phyloP scores from a whole-genome alignment of 2,113 vertebrate species.

The Bothrops jararaca region DNA sequence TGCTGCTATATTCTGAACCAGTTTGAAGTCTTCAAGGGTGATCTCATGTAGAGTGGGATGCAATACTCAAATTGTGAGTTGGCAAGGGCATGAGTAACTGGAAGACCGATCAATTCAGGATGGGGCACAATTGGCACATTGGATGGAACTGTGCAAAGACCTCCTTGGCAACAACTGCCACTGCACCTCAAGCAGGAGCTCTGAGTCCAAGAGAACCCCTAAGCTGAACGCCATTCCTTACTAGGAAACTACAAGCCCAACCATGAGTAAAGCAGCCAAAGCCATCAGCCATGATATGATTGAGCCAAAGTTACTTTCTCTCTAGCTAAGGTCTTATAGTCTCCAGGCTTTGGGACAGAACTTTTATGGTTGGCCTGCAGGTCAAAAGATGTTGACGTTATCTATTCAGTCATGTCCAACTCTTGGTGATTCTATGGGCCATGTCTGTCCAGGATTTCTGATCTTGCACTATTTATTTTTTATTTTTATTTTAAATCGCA shows the following conservation, averaged over 20 bases:
- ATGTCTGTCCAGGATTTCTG: too few species aligned
- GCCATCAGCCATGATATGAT: background rate
- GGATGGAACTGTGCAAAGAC: background rate
- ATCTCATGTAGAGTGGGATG: background rate
- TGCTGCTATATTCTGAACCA: background rate
- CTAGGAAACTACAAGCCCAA: background rate
- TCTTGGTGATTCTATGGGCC: too few species aligned
- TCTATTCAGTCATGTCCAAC: too few species aligned
- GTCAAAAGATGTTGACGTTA: background rate
- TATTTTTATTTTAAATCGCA: too few species aligned
- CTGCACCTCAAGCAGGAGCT: background rate
- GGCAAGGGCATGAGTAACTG: background rate
- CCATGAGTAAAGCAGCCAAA: background rate
- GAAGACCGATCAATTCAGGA: background rate
- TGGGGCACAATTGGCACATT: background rate
- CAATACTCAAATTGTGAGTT: background rate
- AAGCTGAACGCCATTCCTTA: background rate
- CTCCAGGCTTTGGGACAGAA: background rate
- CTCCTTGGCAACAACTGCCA: background rate
- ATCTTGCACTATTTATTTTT: too few species aligned
- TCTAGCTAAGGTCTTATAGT: background rate
- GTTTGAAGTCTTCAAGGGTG: background rate
- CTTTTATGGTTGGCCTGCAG: background rate
- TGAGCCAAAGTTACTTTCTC: background rate
- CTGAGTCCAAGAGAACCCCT: background rate